Evolutionary conservation across 2,888 invertebrate species (phyloP).

Genomic region (Choristoneura rosaceana): DNA sequence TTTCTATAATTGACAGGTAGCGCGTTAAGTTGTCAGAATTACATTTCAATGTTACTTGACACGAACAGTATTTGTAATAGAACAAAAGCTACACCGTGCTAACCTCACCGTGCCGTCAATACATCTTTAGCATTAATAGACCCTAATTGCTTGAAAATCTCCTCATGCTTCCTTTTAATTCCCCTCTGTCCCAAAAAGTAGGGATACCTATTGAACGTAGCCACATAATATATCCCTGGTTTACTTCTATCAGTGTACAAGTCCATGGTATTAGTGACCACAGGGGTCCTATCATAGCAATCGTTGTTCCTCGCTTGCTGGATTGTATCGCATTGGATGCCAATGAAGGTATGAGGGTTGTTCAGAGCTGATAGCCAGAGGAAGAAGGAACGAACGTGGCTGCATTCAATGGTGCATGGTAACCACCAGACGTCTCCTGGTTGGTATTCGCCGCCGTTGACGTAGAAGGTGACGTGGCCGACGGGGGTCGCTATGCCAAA

Average conservation of each 20-base stretch:
- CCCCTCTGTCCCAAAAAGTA: slow-evolving; percentile 67
- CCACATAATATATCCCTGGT: slow-evolving; percentile 60
- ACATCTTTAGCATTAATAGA: slow-evolving; percentile 15
- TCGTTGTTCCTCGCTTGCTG: slow-evolving; percentile 60
- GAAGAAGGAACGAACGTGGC: slow-evolving; percentile 56
- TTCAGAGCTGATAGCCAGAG: slow-evolving; percentile 61
- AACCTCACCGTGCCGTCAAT: background rate
- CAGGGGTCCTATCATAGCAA: slow-evolving; percentile 58
- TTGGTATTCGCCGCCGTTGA: slow-evolving; percentile 63
- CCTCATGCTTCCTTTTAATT: slow-evolving; percentile 59
- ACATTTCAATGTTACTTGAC: too few relatives aligned
- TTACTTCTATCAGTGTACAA: slow-evolving; percentile 52
- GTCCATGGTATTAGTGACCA: slow-evolving; percentile 58
- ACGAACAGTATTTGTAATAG: too few relatives aligned
- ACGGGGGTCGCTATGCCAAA: slow-evolving; percentile 48
- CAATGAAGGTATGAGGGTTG: slow-evolving; percentile 60
- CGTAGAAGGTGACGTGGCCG: slow-evolving; percentile 53
- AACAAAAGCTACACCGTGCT: background rate
- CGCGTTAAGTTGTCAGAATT: too few relatives aligned
- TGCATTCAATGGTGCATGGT: slow-evolving; percentile 59
- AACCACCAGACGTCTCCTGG: slow-evolving; percentile 57
- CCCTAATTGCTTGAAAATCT: background rate
- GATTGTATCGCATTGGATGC: slow-evolving; percentile 59
- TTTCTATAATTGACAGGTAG: too few relatives aligned
- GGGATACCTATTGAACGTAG: slow-evolving; percentile 52